Conservation (phyloP, 64 coral and sea anemone species). For the Montipora sp. region DNA sequence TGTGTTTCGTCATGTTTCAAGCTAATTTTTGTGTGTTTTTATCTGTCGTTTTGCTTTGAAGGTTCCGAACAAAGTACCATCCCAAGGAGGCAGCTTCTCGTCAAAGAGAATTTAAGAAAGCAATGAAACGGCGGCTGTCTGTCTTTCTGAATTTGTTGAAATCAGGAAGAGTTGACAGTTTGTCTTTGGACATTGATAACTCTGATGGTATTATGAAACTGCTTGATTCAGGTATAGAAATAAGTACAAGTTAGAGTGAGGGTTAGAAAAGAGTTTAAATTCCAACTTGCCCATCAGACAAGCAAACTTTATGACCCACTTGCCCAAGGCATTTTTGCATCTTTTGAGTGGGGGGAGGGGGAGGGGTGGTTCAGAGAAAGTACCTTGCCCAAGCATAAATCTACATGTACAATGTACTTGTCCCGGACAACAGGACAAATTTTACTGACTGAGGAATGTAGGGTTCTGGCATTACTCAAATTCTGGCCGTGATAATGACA, state of each 20-base stretch:
- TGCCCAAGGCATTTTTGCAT: too few relatives aligned
- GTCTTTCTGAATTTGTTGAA: constrained; percentile 85
- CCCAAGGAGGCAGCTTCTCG: constrained; percentile 74
- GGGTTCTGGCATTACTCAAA: too few relatives aligned
- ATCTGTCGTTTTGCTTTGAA: constrained; percentile 10
- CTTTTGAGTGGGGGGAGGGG: too few relatives aligned
- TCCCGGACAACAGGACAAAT: too few relatives aligned
- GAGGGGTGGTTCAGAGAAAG: too few relatives aligned
- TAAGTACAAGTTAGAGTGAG: background rate
- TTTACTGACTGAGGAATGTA: too few relatives aligned
- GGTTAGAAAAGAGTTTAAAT: background rate
- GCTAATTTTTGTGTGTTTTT: background rate
- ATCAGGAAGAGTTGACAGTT: constrained; percentile 65
- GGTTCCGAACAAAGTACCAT: constrained; percentile 93
- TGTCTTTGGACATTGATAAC: constrained; percentile 84
- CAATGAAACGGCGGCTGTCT: constrained; percentile 70
- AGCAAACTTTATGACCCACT: too few relatives aligned
- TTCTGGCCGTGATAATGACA: too few relatives aligned
- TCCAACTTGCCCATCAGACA: too few relatives aligned
- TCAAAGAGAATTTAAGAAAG: constrained; percentile 80
- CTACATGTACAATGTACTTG: too few relatives aligned
- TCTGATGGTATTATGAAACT: constrained; percentile 91
- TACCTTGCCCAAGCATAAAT: too few relatives aligned
- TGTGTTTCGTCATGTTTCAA: background rate
- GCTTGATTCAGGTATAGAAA: constrained; percentile 80